phyloP scores from a whole-genome alignment of 2,888 invertebrate species.

The Napeogenes sylphis region DNA sequence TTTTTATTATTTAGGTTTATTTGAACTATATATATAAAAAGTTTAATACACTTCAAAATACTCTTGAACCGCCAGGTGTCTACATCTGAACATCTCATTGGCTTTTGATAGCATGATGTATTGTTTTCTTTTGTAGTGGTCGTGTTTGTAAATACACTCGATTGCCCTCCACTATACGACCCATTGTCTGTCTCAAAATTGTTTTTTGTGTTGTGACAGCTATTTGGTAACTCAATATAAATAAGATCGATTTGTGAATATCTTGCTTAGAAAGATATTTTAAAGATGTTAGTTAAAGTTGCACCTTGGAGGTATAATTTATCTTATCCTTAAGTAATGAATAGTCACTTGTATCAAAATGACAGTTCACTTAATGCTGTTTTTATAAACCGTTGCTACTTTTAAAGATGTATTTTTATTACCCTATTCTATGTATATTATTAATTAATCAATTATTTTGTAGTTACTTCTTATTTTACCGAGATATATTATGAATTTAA shows the following conservation, averaged over 20 bases:
- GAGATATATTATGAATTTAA: too few species aligned
- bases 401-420: too few species aligned
- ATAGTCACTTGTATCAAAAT: neutral
- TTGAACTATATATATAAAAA: too few species aligned
- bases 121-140: slow-evolving; percentile 33
- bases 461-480: too few species aligned
- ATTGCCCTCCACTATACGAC: slow-evolving; percentile 31
- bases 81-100: slow-evolving; percentile 21
- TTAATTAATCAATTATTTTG: too few species aligned
- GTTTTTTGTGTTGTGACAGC: slow-evolving; percentile 47
- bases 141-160: slow-evolving; percentile 31
- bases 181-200: slow-evolving; percentile 30
- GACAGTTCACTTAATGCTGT: neutral
- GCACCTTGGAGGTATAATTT: neutral
- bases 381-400: neutral
- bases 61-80: slow-evolving; percentile 28
- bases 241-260: slow-evolving; percentile 52
- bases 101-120: slow-evolving; percentile 28
- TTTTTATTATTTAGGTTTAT: too few species aligned
- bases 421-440: too few species aligned
- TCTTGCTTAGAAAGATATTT: slow-evolving; percentile 30
- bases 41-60: too few species aligned
- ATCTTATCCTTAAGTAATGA: slow-evolving; percentile 9
- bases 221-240: slow-evolving; percentile 44
- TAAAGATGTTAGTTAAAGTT: slow-evolving; percentile 17